Base-by-base conservation (phyloP, 2,888 invertebrate genomes). In the Sclerodermus sp. region DNA sequence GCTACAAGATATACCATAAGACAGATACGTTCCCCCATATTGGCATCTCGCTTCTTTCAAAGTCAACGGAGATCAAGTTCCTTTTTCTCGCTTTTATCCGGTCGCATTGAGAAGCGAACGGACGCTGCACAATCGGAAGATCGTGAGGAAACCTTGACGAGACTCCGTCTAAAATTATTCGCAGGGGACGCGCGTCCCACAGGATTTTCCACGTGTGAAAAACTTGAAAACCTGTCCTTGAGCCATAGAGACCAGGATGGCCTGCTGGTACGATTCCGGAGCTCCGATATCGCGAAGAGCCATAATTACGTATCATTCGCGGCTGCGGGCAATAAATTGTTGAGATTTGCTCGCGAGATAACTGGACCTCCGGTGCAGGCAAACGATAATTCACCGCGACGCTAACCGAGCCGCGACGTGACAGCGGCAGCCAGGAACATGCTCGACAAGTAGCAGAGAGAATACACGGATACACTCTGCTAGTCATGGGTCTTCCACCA, bases 221-320 rank as follows among this genome's bases (percentile, higher is more conserved):
- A n/a, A n/a, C n/a, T n/a, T n/a, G 23, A 8, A 5, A 5, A 23
- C 8, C 8, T 23, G 8, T 23, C 8, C 23, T 23, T 23, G 23
- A 23, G n/a, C n/a, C 23, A 23, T 23, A 23, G 3, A 23, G 23
- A 23, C 8, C 8, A 23, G 4, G 8, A 23, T 23, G 8, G 23
- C 8, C 23, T 5, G 23, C 8, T 45, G 18, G 54, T 45, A 41
- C 49, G 64, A 61, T 63, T 54, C 43, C 48, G 13, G 10, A 23
- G 13, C 6, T 30, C 47, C 58, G 60, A 63, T 62, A 52, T 55
- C 51, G 58, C 58, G 65, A 69, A 60, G 63, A 60, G 57, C 63
- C 65, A 65, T 71, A 71, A 73, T 73, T 23, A 71, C 67, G 59
- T 66, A 69, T 64, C 66, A 69, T 69, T 70, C 68, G 67, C 65